Base-by-base conservation (phyloP, 2,797 vertebrate genomes). In the Oceanodroma leucorhoa region DNA sequence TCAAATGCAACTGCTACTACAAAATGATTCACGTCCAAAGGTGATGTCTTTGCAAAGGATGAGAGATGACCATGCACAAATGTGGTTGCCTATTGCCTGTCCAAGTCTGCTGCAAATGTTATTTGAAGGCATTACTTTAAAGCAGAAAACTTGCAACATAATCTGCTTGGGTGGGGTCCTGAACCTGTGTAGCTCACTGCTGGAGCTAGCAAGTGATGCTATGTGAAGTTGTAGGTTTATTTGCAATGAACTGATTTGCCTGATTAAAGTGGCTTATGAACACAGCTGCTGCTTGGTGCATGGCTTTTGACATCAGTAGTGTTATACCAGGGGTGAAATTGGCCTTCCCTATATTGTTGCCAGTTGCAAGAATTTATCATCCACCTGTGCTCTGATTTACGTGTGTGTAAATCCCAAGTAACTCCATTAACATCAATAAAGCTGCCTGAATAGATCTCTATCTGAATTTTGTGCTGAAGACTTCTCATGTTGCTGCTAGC, bases 341-440 rank as follows among this genome's bases (percentile, higher is more conserved):
- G 48, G 83, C 80, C 67, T 90, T 94, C 53, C 64, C 83, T 51
- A 2, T 66, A 21, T 80, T 90, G 91, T 87, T 94, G 53, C 62
- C 61, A 38, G 82, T 91, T 82, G 83, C 93, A 96, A 87, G 94
- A 85, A 85, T 80, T 93, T 66, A 94, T 80, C 96, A 95, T 96
- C 93, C 96, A 96, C 96, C 96, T 96, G 96, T 95, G 96, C 92
- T 90, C 90, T 92, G 95, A 71, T 95, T 96, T 92, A 89, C 3
- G 61, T 71, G 88, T 80, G 91, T 89, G 90, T 96, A 95, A 96
- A 94, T 92, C 86, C 90, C 61, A 20, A 61, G 75, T 71, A 83
- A 54, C 67, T 92, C 86, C 88, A 95, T 93, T 89, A 95, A 71
- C 92, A 95, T 96, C 94, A 95, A 96, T 87, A 94, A 94, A 95